Evolutionary conservation across 2,797 vertebrate genomes (phyloP).

Genomic region (Cynopterus sphinx): DNA sequence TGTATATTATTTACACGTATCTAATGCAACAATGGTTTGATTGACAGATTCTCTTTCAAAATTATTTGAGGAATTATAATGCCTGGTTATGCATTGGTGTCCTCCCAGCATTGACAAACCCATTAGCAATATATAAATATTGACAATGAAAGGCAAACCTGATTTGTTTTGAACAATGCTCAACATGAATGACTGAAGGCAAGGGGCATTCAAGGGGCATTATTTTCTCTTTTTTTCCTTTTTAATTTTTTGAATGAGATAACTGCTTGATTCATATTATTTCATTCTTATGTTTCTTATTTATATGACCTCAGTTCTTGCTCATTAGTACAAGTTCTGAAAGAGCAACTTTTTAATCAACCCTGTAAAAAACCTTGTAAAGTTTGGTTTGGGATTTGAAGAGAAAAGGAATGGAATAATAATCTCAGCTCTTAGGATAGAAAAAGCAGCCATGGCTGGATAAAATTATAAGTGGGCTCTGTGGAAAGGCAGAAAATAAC

Average conservation of each 20-base stretch:
- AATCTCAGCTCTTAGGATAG: background rate
- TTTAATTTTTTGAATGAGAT: constrained; percentile 43
- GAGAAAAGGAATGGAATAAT: background rate
- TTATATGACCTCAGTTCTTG: background rate
- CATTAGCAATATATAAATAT: background rate
- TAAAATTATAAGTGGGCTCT: background rate
- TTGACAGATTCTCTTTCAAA: background rate
- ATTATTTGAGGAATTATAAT: background rate
- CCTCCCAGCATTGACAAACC: background rate
- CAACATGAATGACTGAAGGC: background rate
- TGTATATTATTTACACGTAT: background rate
- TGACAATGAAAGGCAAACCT: background rate
- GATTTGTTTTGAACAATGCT: background rate
- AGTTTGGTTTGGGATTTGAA: background rate
- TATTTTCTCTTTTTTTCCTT: background rate
- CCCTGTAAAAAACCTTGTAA: background rate
- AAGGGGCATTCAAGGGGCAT: background rate
- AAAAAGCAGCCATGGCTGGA: background rate
- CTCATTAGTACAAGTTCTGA: constrained; percentile 20
- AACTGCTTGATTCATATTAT: background rate
- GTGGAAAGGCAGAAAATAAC: background rate
- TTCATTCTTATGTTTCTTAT: constrained; percentile 24
- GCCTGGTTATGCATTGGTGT: background rate
- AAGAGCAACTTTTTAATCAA: background rate
- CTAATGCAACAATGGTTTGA: background rate